Conservation (phyloP, 2,113 vertebrate genomes). For the Nothoprocta pentlandii region DNA sequence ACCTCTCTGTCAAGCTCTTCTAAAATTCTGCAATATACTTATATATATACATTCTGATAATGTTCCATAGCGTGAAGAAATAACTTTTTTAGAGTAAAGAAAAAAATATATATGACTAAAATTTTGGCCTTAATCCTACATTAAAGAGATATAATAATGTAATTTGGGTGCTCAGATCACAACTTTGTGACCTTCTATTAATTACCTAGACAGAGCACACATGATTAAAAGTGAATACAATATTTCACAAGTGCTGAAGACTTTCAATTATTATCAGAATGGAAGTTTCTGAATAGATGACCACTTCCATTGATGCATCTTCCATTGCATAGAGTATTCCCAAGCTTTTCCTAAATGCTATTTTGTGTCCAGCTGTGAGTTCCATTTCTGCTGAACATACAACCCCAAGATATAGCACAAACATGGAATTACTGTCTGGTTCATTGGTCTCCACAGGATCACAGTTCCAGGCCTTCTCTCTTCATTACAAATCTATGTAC, state of each 20-base stretch:
- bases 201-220: not conserved
- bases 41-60: not conserved
- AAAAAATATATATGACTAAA: not conserved
- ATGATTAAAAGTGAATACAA: not conserved
- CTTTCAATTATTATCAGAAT: not conserved
- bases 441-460: not conserved
- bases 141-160: not conserved
- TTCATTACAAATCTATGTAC: not conserved
- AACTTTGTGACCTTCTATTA: not conserved
- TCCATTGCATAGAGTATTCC: not conserved
- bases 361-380: not conserved
- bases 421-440: not conserved
- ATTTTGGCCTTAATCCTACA: not conserved
- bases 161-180: not conserved
- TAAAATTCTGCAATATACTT: not conserved
- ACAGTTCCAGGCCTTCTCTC: not conserved
- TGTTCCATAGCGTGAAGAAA: not conserved
- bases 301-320: not conserved
- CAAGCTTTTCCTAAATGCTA: not conserved
- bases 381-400: not conserved
- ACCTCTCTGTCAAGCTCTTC: not conserved
- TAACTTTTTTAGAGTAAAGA: not conserved
- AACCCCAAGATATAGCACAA: not conserved
- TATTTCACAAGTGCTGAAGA: not conserved
- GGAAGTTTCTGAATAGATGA: not conserved